Percentiles rank a stretch among this genome's conserved stretches.
phyloP scores from a whole-genome alignment of 2,113 vertebrate genomes.

The zebrafish (Danio rerio) region DNA sequence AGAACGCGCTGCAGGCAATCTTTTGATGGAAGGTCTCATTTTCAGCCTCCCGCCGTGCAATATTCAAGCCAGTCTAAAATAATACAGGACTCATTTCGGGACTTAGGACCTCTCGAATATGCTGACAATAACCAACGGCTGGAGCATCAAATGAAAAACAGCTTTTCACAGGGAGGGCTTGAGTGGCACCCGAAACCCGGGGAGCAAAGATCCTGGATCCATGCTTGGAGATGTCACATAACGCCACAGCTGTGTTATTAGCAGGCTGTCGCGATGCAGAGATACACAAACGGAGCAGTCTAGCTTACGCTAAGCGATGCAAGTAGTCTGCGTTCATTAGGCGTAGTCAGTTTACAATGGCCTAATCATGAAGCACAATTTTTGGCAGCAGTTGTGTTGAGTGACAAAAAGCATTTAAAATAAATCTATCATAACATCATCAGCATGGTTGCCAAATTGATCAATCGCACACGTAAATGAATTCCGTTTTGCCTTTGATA shows the following conservation, averaged over 20 bases:
- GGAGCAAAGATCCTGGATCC: slow-evolving; percentile 73
- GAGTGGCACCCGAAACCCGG: slow-evolving; percentile 60
- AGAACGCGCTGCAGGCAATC: slow-evolving; percentile 81
- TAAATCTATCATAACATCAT: slow-evolving; percentile 49
- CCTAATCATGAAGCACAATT: slow-evolving; percentile 32
- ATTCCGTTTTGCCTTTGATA: slow-evolving; percentile 49
- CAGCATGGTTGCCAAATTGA: slow-evolving; percentile 49
- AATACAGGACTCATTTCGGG: slow-evolving; percentile 82
- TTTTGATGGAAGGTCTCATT: slow-evolving; percentile 85
- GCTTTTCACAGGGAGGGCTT: slow-evolving; percentile 73
- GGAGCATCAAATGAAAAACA: slow-evolving; percentile 79
- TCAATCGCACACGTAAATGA: slow-evolving; percentile 48
- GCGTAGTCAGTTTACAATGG: slow-evolving; percentile 27
- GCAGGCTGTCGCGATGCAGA: slow-evolving; percentile 53
- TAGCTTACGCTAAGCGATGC: slow-evolving; percentile 3
- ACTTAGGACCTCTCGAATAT: slow-evolving; percentile 81
- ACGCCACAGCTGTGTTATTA: slow-evolving; percentile 64
- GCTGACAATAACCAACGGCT: slow-evolving; percentile 79
- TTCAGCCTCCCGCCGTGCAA: slow-evolving; percentile 80
- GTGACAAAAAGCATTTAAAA: slow-evolving; percentile 47
- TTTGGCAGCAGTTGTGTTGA: slow-evolving; percentile 42
- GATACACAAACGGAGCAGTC: slow-evolving; percentile 22
- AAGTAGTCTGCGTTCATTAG: slow-evolving; percentile 37
- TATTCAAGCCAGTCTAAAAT: slow-evolving; percentile 81
- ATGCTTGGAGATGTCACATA: slow-evolving; percentile 70